A percentile compares a stretch with the other conserved stretches of the same genome.
phyloP scores from a whole-genome alignment of 1,140 invertebrate genomes.

The Eupeodes corollae region DNA sequence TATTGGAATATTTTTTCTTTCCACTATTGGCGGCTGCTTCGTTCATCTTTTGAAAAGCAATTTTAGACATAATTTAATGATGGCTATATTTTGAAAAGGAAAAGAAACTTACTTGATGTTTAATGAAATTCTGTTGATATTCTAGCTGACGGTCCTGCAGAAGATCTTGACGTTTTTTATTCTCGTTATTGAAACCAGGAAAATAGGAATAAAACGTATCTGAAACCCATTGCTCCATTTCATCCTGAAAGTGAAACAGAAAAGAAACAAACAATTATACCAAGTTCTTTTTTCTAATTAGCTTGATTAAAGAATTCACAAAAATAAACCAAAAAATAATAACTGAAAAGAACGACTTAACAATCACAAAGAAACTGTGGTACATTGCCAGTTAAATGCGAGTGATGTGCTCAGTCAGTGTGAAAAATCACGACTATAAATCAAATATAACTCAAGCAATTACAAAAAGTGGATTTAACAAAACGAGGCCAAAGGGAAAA shows the following conservation, averaged over 20 bases:
- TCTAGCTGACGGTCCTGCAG: slow-evolving; percentile 33
- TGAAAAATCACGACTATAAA: too few relatives aligned
- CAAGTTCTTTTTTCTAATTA: too few relatives aligned
- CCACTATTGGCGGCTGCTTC: slow-evolving; percentile 14
- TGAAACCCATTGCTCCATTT: slow-evolving; percentile 37
- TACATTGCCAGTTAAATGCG: too few relatives aligned
- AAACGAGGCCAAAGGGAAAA: too few relatives aligned
- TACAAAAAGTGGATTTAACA: too few relatives aligned
- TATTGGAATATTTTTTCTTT: too few relatives aligned
- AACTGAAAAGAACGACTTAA: too few relatives aligned
- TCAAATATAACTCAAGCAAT: too few relatives aligned
- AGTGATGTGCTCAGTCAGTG: too few relatives aligned
- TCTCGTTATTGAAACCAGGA: slow-evolving; percentile 35
- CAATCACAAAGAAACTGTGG: too few relatives aligned
- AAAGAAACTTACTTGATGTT: slow-evolving; percentile 28
- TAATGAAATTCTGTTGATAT: slow-evolving; percentile 36
- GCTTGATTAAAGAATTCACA: too few relatives aligned
- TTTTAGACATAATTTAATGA: slow-evolving; percentile 1
- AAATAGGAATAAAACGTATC: slow-evolving; percentile 37
- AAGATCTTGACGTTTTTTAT: slow-evolving; percentile 32
- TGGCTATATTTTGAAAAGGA: slow-evolving; percentile 7
- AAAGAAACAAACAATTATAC: slow-evolving; percentile 8
- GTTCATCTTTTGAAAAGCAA: slow-evolving; percentile 16
- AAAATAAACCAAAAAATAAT: too few relatives aligned
- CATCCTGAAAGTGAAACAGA: slow-evolving; percentile 19